Evolutionary conservation across 2,113 vertebrate genomes (phyloP), one percentile per base, ranked within the genome.

Genomic region (Sebastes fasciatus): DNA sequence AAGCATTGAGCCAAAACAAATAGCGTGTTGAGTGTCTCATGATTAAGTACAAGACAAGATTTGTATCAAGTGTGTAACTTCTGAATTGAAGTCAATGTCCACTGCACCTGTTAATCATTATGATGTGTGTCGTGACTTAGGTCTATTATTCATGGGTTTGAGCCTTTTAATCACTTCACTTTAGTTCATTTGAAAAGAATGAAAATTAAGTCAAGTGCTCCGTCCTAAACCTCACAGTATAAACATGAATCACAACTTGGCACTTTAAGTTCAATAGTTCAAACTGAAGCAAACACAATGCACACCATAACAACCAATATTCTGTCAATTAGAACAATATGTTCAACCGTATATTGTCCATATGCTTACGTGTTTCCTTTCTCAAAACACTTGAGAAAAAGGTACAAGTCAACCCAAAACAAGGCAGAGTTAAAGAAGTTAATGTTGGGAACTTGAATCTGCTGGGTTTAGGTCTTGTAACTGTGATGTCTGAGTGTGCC

Each of bases 51-150:
- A 48, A 51, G 21, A 62, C 21, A n/a, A 34, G 55, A 49, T 77
- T 55, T 72, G 19, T 19, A 57, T 77, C 4, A n/a, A 26, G 26
- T 67, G 70, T 61, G 80, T 49, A 17, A 80, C 57, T 70, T 71
- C 66, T 58, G 19, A 86, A 74, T 80, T 79, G 2, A 75, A 81
- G 12, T 73, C 55, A 55, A 34, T 74, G 57, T 77, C 64, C 26
- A 54, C 76, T 51, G 69, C 86, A 88, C 88, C 81, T 81, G 85
- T 88, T 85, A 77, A 74, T 82, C 72, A 85, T 88, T 71, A 84
- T 2, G 23, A 86, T 45, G 17, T 19, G 66, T 82, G 71, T 23
- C 60, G 64, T 87, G 85, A 86, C 81, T 89, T 74, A 3, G 21
- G 46, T 51, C 66, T 58, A 74, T 87, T 87, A 78, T 69, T 87